Evolutionary conservation across 2,113 vertebrate genomes (phyloP).

Genomic region (Todiramphus chloris): DNA sequence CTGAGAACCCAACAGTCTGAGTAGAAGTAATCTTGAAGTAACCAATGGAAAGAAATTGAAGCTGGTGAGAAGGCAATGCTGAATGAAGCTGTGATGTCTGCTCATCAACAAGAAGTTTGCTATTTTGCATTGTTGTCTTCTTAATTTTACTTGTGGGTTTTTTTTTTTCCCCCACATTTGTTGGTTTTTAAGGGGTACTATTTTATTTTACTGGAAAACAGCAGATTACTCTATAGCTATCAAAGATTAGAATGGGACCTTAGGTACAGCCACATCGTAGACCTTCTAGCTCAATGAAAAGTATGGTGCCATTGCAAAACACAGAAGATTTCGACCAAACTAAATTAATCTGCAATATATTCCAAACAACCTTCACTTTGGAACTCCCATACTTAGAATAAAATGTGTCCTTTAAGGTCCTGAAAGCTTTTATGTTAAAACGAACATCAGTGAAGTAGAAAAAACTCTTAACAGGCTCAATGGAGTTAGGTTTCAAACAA

Average conservation of each 20-base stretch:
- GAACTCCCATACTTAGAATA: background rate
- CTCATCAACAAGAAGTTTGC: background rate
- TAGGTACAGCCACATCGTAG: background rate
- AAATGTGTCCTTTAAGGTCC: background rate
- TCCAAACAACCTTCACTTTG: background rate
- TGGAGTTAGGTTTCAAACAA: background rate
- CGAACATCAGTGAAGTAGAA: background rate
- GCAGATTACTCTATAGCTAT: background rate
- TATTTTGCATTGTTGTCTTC: background rate
- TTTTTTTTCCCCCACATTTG: background rate
- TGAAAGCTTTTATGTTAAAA: background rate
- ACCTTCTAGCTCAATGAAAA: background rate
- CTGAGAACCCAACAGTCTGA: background rate
- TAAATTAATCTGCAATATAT: background rate
- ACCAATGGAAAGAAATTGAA: background rate
- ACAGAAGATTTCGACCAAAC: background rate
- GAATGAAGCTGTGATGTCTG: background rate
- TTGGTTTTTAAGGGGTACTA: background rate
- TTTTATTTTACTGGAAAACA: background rate
- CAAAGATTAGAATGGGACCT: background rate
- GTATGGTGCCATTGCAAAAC: background rate
- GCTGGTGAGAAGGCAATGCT: background rate
- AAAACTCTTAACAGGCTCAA: background rate
- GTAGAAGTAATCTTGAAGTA: background rate
- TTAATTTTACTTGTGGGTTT: background rate